Conservation (phyloP, 2,888 invertebrate species). For the Drosophila vallismaia region DNA sequence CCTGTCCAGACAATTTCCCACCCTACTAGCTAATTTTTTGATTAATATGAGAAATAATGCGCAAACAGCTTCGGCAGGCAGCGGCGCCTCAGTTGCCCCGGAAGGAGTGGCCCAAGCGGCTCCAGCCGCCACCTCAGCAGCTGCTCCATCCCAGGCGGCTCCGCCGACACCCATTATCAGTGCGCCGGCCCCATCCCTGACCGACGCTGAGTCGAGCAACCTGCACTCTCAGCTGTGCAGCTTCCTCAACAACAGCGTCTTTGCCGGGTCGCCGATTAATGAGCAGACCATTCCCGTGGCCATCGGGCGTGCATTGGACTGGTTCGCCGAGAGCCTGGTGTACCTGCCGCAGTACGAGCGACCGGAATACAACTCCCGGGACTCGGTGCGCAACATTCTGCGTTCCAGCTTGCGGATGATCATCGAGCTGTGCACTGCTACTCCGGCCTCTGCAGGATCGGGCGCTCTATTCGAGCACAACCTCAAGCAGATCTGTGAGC, state of each 20-base stretch:
- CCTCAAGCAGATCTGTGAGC: slow-evolving; percentile 74
- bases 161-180: slow-evolving; percentile 5
- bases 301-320: slow-evolving; percentile 76
- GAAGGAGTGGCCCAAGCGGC: slow-evolving; percentile 7
- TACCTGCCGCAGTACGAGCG: slow-evolving; percentile 82
- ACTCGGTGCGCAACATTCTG: slow-evolving; percentile 81
- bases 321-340: slow-evolving; percentile 75
- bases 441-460: slow-evolving; percentile 50
- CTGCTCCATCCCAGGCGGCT: slow-evolving; percentile 10
- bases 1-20: slow-evolving; percentile 47
- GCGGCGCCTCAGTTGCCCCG: slow-evolving; percentile 8
- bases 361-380: slow-evolving; percentile 81
- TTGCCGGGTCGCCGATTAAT: slow-evolving; percentile 77
- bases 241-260: slow-evolving; percentile 76
- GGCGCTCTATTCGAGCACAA: slow-evolving; percentile 76
- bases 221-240: slow-evolving; percentile 74
- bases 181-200: background rate
- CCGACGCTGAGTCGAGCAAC: slow-evolving; percentile 44
- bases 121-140: background rate
- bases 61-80: slow-evolving; percentile 49
- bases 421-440: slow-evolving; percentile 67
- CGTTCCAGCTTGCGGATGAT: slow-evolving; percentile 75
- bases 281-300: slow-evolving; percentile 75
- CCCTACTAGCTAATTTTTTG: slow-evolving; percentile 52
- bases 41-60: slow-evolving; percentile 67